phyloP scores from a whole-genome alignment of 2,888 invertebrate species.

The Orthosia cruda region DNA sequence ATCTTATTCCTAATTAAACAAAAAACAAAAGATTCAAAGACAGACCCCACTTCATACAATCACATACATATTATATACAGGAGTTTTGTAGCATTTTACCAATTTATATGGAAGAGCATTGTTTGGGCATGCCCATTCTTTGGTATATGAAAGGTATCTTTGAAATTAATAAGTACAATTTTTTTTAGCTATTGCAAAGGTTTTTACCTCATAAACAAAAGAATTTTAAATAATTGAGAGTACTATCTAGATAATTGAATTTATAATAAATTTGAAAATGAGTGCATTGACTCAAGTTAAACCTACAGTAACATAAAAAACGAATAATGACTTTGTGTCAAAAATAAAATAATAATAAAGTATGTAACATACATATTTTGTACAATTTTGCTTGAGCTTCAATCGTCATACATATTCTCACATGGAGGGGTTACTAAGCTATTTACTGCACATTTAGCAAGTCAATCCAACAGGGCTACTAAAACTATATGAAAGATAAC shows the following conservation, averaged over 20 bases:
- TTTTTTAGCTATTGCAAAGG: slow-evolving; percentile 24
- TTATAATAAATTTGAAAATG: slow-evolving; percentile 18
- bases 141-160: slow-evolving; percentile 61
- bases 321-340: slow-evolving; percentile 42
- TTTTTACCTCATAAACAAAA: slow-evolving; percentile 17
- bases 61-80: slow-evolving; percentile 64
- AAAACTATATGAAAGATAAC: slow-evolving; percentile 37
- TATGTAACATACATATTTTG: slow-evolving; percentile 44
- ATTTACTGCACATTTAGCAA: slow-evolving; percentile 57
- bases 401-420: slow-evolving; percentile 55
- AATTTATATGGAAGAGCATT: slow-evolving; percentile 49
- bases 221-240: slow-evolving; percentile 24
- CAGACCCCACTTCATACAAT: slow-evolving; percentile 57
- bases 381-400: slow-evolving; percentile 62
- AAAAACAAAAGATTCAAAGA: slow-evolving; percentile 59
- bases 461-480: slow-evolving; percentile 62
- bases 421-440: slow-evolving; percentile 48
- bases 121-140: slow-evolving; percentile 55
- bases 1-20: slow-evolving; percentile 64
- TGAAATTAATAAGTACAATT: slow-evolving; percentile 50
- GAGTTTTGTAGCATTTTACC: slow-evolving; percentile 43
- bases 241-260: slow-evolving; percentile 17
- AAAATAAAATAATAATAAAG: slow-evolving; percentile 33
- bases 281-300: slow-evolving; percentile 30
- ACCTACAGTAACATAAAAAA: slow-evolving; percentile 48